Evolutionary conservation across 2,888 invertebrate species (phyloP).

Genomic region (Caenorhabditis panamensis): DNA sequence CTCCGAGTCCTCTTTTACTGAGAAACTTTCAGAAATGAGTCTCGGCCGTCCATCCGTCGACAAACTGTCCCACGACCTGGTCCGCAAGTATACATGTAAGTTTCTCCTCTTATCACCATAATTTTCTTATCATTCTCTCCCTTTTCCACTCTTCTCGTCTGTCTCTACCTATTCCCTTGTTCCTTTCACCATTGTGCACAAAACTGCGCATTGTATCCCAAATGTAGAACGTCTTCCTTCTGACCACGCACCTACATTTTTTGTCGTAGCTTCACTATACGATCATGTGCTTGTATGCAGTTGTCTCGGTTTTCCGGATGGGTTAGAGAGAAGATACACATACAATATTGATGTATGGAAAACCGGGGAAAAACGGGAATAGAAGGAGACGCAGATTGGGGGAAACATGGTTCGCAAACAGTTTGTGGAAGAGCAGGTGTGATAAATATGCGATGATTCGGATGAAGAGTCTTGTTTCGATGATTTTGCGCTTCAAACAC

Average conservation of each 20-base stretch:
- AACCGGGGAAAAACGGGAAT: neutral
- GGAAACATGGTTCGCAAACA: neutral
- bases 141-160: neutral
- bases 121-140: slow-evolving; percentile 6
- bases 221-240: too few species aligned
- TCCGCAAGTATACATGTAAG: slow-evolving; percentile 38
- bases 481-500: too few species aligned
- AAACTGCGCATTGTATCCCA: too few species aligned
- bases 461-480: too few species aligned
- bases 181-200: neutral
- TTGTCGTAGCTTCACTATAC: too few species aligned
- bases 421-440: neutral
- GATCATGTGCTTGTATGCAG: too few species aligned
- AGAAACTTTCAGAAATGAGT: neutral
- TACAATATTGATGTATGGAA: neutral
- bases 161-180: neutral
- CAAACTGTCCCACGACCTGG: slow-evolving; percentile 26
- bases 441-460: too few species aligned
- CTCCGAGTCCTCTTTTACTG: neutral
- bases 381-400: neutral
- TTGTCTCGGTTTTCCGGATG: too few species aligned
- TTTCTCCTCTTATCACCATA: neutral
- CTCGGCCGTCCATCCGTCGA: slow-evolving; percentile 9
- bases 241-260: too few species aligned
- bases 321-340: too few species aligned